Evolutionary conservation across 2,888 invertebrate genomes (phyloP), one percentile per base, ranked within the genome.

Genomic region (Aricia artaxerxes): DNA sequence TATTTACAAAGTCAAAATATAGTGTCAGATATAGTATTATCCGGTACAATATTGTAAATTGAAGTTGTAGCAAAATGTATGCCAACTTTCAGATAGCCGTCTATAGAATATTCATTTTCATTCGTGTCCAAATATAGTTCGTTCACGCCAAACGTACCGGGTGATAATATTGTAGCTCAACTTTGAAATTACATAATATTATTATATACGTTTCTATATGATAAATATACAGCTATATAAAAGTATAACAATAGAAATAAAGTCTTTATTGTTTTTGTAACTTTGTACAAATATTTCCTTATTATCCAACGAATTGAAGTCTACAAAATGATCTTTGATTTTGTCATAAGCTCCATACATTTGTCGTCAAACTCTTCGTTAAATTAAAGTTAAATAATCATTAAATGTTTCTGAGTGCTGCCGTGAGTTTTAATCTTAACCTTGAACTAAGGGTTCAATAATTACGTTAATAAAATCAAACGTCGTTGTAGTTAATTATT

Each of bases 131-230:
- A 69, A 69, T 69, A 69, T 61, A 31, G 24, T 24, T 24, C 13
- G 35, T 69, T 16, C 13, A 38, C 35, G 13, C 35, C 4, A 35
- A 69, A 13, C 16, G 38, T 35, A 35, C 38, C 38, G 35, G 1
- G 13, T 69, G 4, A 69, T 69, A 69, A 69, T 69, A 69, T 69
- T 69, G 69, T 69, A 69, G 13, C 35, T 38, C 69, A 69, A 69
- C 31, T 24, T 64, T 35, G 35, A 9, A 69, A 31, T 31, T 4
- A 13, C 13, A 69, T 69, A 9, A 49, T 49, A 49, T 49, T 49
- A 61, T 61, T 3, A 31, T 35, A 35, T 2, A 35, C 35, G 35
- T 35, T 35, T 35, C 35, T 35, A 35, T 35, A 35, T 35, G 2
- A 35, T 35, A 61, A 5, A 6, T 2, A 11, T 7, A 11, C 49